These are phyloP conservation scores for Dendrolimus punctatus DNA, from an alignment of 1,140 invertebrate species.

Conservation along the genomic window DNA sequence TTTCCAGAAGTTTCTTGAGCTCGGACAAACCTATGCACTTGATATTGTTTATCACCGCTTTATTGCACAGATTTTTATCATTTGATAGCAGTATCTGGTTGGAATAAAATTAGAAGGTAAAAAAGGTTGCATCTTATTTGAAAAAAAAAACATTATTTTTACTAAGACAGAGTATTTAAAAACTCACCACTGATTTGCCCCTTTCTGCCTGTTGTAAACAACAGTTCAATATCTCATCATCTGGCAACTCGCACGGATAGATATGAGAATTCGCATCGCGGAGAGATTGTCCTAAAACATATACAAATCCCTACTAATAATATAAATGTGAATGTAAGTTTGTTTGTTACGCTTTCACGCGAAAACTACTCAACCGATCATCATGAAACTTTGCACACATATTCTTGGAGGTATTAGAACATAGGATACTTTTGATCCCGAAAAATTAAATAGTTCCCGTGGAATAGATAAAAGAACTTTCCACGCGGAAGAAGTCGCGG, in stretches of 20 bases:
- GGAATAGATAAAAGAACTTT: no score
- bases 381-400: no score
- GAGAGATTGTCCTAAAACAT: constrained; percentile 46
- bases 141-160: constrained; percentile 5
- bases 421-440: no score
- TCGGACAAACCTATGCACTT: constrained; percentile 24
- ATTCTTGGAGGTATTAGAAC: no score
- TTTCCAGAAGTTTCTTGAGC: constrained; percentile 28
- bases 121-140: no score
- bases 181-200: constrained; percentile 53
- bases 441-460: no score
- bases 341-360: no score
- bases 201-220: constrained; percentile 51
- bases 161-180: background rate
- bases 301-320: no score
- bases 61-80: constrained; percentile 58
- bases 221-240: constrained; percentile 62
- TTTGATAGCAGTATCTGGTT: constrained; percentile 49
- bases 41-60: constrained; percentile 44
- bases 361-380: no score
- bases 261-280: constrained; percentile 58
- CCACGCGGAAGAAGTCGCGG: no score
- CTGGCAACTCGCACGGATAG: constrained; percentile 54
- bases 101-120: no score
- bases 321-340: no score